These are phyloP conservation scores for Hemiscyllium ocellatum DNA, from an alignment of 2,113 vertebrate species.

Conservation along the genomic window DNA sequence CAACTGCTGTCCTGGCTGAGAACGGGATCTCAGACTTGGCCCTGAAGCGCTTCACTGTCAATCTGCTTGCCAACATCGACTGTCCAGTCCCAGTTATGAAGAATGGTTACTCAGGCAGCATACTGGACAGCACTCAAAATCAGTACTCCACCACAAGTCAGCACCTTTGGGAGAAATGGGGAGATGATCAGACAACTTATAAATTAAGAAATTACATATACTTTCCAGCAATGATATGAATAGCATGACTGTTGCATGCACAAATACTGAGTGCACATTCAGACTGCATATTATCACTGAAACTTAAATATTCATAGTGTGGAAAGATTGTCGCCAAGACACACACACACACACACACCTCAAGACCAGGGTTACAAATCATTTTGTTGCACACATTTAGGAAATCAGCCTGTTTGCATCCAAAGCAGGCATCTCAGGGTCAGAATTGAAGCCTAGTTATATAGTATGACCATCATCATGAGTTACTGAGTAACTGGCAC, in stretches of 20 bases:
- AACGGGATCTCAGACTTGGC: background rate
- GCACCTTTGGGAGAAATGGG: background rate
- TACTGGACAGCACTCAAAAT: background rate
- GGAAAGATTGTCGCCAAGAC: background rate
- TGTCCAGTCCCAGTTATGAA: background rate
- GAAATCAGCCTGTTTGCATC: background rate
- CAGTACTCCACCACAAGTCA: background rate
- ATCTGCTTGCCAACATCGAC: background rate
- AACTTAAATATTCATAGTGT: background rate
- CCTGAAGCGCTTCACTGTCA: background rate
- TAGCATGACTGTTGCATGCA: background rate
- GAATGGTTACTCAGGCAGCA: background rate
- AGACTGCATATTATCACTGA: background rate
- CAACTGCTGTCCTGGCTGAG: background rate
- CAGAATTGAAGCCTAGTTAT: slow-evolving; percentile 24
- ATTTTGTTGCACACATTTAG: background rate
- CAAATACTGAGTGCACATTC: background rate
- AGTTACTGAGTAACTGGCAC: slow-evolving; percentile 30
- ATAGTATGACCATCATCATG: slow-evolving; percentile 14
- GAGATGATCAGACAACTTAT: background rate
- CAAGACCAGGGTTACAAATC: background rate
- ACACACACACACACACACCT: background rate
- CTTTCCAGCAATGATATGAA: background rate
- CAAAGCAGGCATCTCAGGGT: slow-evolving; percentile 28
- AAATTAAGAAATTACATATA: background rate